These are phyloP conservation scores for Rhagologus leucostigma DNA, from an alignment of 2,113 vertebrate genomes.

Conservation along the genomic window DNA sequence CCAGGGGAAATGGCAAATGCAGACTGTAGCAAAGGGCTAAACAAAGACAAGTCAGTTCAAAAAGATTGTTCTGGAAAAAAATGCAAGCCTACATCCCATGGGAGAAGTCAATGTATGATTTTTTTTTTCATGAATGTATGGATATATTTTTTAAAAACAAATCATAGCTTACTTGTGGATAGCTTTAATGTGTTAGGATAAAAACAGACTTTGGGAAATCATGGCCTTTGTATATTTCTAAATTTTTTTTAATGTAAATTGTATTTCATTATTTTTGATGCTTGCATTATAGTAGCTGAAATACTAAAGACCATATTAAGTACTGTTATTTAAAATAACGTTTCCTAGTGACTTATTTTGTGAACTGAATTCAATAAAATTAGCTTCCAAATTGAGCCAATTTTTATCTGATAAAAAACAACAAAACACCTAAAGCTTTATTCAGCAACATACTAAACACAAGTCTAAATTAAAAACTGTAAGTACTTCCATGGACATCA, in stretches of 20 bases:
- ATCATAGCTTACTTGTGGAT: background rate
- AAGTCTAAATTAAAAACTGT: background rate
- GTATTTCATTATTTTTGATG: background rate
- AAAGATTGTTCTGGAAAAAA: background rate
- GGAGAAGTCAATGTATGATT: background rate
- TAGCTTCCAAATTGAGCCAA: background rate
- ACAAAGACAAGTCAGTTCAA: background rate
- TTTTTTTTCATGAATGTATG: background rate
- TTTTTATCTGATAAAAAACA: background rate
- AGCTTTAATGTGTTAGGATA: background rate
- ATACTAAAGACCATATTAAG: background rate
- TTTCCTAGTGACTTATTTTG: background rate
- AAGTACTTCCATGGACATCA: background rate
- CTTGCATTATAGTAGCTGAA: background rate
- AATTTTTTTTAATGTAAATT: background rate
- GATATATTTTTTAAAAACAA: background rate
- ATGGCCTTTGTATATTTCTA: background rate
- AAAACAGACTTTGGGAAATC: background rate
- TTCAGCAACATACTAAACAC: background rate
- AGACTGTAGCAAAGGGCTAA: background rate
- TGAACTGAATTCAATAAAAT: background rate
- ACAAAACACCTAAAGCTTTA: background rate
- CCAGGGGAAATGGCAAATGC: background rate
- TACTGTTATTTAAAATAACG: background rate
- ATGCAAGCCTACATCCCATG: background rate